phyloP scores from a whole-genome alignment of 2,797 vertebrate genomes.

The Falco peregrinus region DNA sequence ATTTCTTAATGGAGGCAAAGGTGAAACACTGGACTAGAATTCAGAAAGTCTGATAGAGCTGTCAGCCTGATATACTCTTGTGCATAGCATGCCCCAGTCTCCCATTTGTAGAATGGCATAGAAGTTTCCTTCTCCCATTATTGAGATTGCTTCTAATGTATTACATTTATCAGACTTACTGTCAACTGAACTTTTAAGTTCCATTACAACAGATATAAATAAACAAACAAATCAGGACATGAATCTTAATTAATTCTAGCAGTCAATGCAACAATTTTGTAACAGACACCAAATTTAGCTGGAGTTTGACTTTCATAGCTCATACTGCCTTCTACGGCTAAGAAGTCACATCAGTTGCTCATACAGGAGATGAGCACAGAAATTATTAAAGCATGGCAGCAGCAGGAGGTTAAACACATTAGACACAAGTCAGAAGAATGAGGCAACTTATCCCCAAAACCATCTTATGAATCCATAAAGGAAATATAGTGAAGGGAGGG shows the following conservation, averaged over 20 bases:
- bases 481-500: neutral
- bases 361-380: neutral
- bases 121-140: neutral
- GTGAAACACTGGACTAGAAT: neutral
- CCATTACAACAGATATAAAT: neutral
- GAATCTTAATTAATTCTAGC: neutral
- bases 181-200: neutral
- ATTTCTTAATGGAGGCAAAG: neutral
- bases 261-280: neutral
- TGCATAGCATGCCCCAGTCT: neutral
- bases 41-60: neutral
- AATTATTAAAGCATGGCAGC: neutral
- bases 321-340: neutral
- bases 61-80: neutral
- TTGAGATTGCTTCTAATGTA: neutral
- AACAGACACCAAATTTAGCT: neutral
- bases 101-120: neutral
- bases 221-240: neutral
- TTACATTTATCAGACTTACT: neutral
- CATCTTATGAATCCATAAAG: neutral
- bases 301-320: neutral
- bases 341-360: neutral
- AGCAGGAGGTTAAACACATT: neutral
- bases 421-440: neutral
- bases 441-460: neutral